These are phyloP conservation scores for Oncorhynchus masou DNA, from an alignment of 2,113 vertebrate species.

Conservation along the genomic window DNA sequence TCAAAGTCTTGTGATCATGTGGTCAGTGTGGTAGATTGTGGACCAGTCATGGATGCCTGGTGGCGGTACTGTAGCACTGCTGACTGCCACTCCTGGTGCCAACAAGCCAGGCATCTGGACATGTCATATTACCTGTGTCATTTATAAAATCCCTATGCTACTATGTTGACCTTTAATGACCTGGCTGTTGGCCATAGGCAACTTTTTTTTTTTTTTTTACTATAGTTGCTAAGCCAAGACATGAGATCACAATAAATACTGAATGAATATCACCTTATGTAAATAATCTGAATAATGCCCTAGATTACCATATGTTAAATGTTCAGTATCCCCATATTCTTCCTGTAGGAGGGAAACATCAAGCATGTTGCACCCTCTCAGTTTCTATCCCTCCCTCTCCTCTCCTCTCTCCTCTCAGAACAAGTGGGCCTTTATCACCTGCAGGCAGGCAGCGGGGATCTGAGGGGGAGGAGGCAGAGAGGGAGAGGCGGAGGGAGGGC, in stretches of 20 bases:
- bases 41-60: not conserved
- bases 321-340: not conserved
- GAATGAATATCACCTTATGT: too few relatives aligned
- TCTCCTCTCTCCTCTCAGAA: conserved; percentile 30
- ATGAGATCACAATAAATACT: too few relatives aligned
- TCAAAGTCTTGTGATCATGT: not conserved
- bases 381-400: conserved; percentile 10
- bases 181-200: not conserved
- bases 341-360: conserved; percentile 25
- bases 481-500: not conserved
- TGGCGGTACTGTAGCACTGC: not conserved
- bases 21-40: not conserved
- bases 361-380: conserved; percentile 7
- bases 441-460: conserved; percentile 20
- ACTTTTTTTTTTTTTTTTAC: not conserved
- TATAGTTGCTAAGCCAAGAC: too few relatives aligned
- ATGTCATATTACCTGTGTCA: not conserved
- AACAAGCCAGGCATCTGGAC: not conserved
- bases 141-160: not conserved
- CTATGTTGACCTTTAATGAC: not conserved
- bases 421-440: conserved; percentile 50
- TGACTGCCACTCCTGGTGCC: not conserved
- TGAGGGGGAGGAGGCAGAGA: not conserved
- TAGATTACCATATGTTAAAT: not conserved
- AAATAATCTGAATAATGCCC: not conserved